Percentiles rank a stretch among this genome's conserved stretches.
Evolutionary conservation across 2,888 invertebrate genomes (phyloP).

Genomic region (Imbricaverruca yamaguchii): DNA sequence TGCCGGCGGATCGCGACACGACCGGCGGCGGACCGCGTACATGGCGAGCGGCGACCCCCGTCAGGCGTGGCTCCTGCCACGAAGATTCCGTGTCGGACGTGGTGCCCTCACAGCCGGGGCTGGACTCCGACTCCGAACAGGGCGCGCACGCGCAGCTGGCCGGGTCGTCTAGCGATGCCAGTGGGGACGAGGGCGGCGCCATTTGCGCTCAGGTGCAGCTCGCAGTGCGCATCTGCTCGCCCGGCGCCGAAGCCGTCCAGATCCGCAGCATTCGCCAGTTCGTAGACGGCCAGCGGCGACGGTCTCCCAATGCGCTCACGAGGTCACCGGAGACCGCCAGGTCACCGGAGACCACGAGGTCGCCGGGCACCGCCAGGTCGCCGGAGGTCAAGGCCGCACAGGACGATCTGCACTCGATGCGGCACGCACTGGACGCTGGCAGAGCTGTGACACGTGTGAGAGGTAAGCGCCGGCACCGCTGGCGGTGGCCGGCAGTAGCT

Average conservation of each 20-base stretch:
- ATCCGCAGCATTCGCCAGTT: conserved; percentile 45
- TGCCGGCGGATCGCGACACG: not conserved
- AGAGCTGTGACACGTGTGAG: too few relatives aligned
- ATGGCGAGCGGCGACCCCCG: not conserved
- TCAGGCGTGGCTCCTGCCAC: not conserved
- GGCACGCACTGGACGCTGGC: too few relatives aligned
- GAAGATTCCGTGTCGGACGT: not conserved
- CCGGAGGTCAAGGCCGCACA: too few relatives aligned
- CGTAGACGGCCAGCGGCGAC: conserved; percentile 34
- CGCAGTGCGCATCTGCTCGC: conserved; percentile 46
- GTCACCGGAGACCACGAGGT: too few relatives aligned
- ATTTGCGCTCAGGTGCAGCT: conserved; percentile 48
- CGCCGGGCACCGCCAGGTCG: too few relatives aligned
- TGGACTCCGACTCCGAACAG: too few relatives aligned
- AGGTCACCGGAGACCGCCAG: not conserved
- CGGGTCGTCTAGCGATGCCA: conserved; percentile 27
- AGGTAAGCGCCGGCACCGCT: too few relatives aligned
- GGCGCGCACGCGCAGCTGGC: not conserved
- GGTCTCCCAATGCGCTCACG: not conserved
- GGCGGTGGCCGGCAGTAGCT: too few relatives aligned
- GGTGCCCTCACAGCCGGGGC: not conserved
- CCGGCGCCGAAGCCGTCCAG: conserved; percentile 48
- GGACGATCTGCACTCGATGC: too few relatives aligned
- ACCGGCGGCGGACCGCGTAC: too few relatives aligned
- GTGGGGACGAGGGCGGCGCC: conserved; percentile 29